Base-by-base conservation (phyloP, 2,797 vertebrate species). In the Microctenopoma stevenorrisi region DNA sequence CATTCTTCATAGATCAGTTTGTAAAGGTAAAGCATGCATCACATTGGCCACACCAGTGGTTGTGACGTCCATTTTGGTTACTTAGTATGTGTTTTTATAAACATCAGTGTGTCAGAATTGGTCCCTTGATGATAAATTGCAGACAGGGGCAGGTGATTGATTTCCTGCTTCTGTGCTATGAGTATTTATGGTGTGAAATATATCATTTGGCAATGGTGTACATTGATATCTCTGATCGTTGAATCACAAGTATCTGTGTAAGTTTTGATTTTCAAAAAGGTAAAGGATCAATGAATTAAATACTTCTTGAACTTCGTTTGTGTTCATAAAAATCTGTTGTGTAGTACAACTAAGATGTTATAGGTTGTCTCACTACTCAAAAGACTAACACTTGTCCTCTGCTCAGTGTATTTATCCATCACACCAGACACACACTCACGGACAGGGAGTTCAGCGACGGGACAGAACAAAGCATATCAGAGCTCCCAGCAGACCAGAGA, bases 121-220 rank as follows among this genome's bases (percentile, higher is more conserved):
- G 89, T 93, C 92, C 90, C 91, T 88, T 59, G 72, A 82, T 93
- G 88, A 91, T 81, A 83, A 86, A 90, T 88, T 90, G 88, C 88
- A 88, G 86, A 89, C 81, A 60, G 85, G 83, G 67, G 85, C 88
- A 86, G 89, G 88, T 83, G 55, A 82, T 75, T 80, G 72, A 90
- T 81, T 86, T 83, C 84, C 87, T 92, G 89, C 88, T 82, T 88
- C 88, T 90, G 81, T 82, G 78, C 79, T 87, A 75, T 82, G 86
- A 93, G 85, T 94, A 92, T 93, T 94, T 91, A 94, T 92, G 85
- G 89, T 95, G 94, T 95, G 92, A 92, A 91, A 91, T 93, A 94
- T 93, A 93, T 93, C 92, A 94, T 93, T 93, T 94, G 92, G 88
- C 91, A 87, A 90, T 91, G 86, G 88, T 94, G 94, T 95, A 94